Base-by-base conservation (phyloP, 92 coral and sea anemone genomes). In the Palythoa grandis region DNA sequence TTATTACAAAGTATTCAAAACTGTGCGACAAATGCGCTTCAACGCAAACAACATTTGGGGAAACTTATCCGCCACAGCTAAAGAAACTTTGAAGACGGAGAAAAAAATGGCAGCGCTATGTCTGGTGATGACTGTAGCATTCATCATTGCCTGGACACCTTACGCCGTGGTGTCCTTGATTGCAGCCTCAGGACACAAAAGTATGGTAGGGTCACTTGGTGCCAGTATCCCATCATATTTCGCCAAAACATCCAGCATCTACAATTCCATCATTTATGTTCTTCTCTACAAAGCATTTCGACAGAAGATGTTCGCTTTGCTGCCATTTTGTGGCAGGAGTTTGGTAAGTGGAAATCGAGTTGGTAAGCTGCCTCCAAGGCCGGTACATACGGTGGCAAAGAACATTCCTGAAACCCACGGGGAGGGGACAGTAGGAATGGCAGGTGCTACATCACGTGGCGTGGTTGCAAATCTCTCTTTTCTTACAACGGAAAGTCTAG, bases 1-100 rank as follows among this genome's bases (percentile, higher is more conserved):
- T 25, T 94, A 89, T 87, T 35, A 23, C 67, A 76, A 76, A 65
- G 86, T 90, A 17, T 89, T 77, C 71, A n/a, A 47, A 65, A 83
- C 66, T 38, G 91, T 92, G 47, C 87, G 86, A 48, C 74, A 70
- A 29, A 72, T 94, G 70, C 70, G 88, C 67, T 25, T 35, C 15
- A 87, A 89, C 50, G 92, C 98, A 16, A 83, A 56, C 53, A 63
- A 11, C 35, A 83, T 72, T 54, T 94, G 95, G 95, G 95, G 98
- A 6, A 8, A 87, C 24, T 50, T 35, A 20, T 80, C 93, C 11
- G 75, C 52, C 7, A 76, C 90, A 2, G 92, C 98, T 16, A 74
- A 68, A 56, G 72, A 86, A 76, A 88, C 90, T 19, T 56, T 90
- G 17, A 76, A 68, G 47, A 88, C 91, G 23, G 82, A 88, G 47